Evolutionary conservation across 2,113 vertebrate genomes (phyloP).

Genomic region (Cricetomys ansorgei): DNA sequence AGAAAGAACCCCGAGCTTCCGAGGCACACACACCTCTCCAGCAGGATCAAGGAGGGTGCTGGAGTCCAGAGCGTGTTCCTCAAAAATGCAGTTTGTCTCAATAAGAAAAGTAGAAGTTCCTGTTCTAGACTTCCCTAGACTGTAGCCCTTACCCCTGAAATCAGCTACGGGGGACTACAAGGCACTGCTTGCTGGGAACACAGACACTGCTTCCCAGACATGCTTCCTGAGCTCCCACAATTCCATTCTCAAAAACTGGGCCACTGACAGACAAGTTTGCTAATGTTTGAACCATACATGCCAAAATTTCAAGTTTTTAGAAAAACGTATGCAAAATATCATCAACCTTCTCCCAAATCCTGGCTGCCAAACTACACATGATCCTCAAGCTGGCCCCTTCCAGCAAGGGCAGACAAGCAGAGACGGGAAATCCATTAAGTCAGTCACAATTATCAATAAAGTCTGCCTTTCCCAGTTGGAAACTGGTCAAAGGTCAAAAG

Average conservation of each 20-base stretch:
- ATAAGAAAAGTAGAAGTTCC: constrained; percentile 4
- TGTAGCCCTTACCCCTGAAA: too few species aligned
- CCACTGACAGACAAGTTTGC: not conserved
- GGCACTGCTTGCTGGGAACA: not conserved
- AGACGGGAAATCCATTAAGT: not conserved
- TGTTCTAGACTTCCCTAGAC: not conserved
- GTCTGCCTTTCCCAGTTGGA: not conserved
- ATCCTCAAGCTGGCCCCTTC: not conserved
- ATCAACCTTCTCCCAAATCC: not conserved
- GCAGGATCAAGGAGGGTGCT: not conserved
- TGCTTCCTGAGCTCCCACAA: not conserved
- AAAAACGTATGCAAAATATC: not conserved
- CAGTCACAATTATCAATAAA: constrained; percentile 5
- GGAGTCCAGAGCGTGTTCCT: not conserved
- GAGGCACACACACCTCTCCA: not conserved
- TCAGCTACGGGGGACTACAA: not conserved
- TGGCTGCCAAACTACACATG: not conserved
- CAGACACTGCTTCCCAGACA: not conserved
- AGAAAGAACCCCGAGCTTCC: not conserved
- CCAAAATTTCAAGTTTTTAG: not conserved
- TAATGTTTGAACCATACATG: not conserved
- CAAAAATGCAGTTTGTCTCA: constrained; percentile 27
- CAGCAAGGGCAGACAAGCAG: not conserved
- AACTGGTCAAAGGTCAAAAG: constrained; percentile 23
- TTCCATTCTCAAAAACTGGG: not conserved